Evolutionary conservation across 2,888 invertebrate genomes (phyloP), one percentile per base, ranked within the genome.

Genomic region (Apoda limacodes): DNA sequence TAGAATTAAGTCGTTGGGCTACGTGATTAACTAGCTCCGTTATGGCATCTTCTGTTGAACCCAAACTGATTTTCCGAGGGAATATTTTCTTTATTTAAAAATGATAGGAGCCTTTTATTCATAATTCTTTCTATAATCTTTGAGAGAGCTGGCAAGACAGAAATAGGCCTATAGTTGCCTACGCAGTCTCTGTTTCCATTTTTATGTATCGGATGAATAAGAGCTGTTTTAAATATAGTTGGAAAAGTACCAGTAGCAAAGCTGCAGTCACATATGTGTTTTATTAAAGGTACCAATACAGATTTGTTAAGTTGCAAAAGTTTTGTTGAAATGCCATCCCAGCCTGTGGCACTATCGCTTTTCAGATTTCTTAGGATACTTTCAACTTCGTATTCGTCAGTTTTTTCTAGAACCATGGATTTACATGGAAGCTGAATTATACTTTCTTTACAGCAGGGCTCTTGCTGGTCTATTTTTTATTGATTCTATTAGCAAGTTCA

Each of bases 81-180:
- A 5, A 35, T 14, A n/a, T 33, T 32, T 13, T 32, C 28, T 11
- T 31, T 28, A 9, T 28, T 14, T n/a, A 33, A 11, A 15, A 26
- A 40, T 14, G 30, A 19, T 9, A 26, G 5, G 7, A 40, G 21
- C 22, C 37, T 28, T 4, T n/a, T 28, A 12, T 39, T 42, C 5
- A 42, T 24, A 10, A 39, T 6, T 13, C 28, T 33, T 32, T 42
- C 39, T 14, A 42, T 14, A 3, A 39, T 32, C 37, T 42, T 42
- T 5, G 37, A 42, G 6, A 42, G 22, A 4, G 28, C n/a, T 17
- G 37, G 25, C 7, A 42, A 23, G 5, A 42, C 26, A 5, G 39
- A 42, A 9, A 42, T 39, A 3, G 35, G 42, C 9, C 42, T 28
- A 13, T 35, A 40, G 19, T 42, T 42, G 4, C 10, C 23, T 6